Evolutionary conservation across 2,113 vertebrate species (phyloP).

Genomic region (Murina feae): DNA sequence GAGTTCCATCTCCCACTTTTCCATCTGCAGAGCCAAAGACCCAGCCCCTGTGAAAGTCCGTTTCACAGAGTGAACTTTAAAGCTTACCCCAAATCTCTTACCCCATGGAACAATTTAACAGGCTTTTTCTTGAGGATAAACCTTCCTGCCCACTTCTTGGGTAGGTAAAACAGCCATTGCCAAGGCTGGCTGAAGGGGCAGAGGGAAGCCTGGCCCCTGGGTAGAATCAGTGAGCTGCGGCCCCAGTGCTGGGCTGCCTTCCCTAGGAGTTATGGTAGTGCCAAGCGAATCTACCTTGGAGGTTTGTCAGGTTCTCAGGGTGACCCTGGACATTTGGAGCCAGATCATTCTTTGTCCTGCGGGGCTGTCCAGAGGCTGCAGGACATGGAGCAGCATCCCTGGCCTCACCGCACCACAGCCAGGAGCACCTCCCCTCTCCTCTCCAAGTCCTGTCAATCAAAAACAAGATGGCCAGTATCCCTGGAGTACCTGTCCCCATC

Average conservation of each 20-base stretch:
- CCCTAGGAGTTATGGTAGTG: accelerated
- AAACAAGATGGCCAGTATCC: accelerated
- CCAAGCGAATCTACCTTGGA: neutral
- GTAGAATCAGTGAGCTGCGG: accelerated
- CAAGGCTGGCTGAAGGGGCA: accelerated
- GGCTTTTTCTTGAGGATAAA: neutral
- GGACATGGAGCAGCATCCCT: neutral
- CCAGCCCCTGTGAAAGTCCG: neutral
- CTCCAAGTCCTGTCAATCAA: neutral
- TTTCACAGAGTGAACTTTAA: neutral
- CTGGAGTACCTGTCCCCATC: neutral
- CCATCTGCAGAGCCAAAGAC: conserved; percentile 82
- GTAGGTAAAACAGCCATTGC: neutral
- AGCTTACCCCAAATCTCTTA: neutral
- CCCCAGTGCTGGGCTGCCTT: neutral
- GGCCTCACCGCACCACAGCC: neutral
- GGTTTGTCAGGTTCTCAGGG: too few species aligned
- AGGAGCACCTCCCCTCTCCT: neutral
- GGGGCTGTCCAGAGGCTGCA: too few species aligned
- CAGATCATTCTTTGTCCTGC: accelerated
- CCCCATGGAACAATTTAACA: accelerated
- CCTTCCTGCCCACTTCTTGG: neutral
- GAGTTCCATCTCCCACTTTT: conserved; percentile 83
- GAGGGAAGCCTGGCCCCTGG: neutral
- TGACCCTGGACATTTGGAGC: accelerated